Evolutionary conservation across 2,797 vertebrate species (phyloP), one percentile per base, ranked within the genome.

Genomic region (Menidia menidia): DNA sequence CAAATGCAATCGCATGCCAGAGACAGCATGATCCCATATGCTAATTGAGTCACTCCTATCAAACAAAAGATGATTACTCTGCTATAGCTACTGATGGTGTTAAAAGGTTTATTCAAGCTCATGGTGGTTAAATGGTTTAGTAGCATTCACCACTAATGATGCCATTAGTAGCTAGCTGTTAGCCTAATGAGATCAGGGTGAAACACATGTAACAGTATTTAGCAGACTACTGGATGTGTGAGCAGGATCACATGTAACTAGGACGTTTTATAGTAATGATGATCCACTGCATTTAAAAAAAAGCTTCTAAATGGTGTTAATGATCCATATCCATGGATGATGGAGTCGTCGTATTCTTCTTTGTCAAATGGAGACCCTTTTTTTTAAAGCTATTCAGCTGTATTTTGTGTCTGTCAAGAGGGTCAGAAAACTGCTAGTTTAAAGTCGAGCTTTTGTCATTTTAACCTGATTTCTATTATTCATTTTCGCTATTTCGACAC

Each of bases 131-230:
- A 86, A 84, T 77, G 85, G 81, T 79, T 90, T 86, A 87, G 73
- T 15, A 54, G 45, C 77, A 76, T 65, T 82, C 68, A 76, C 69
- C 55, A 8, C 74, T 88, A 86, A 88, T 84, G 70, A 85, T 52
- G 77, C 70, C 64, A 81, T 90, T 88, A 72, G 47, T 75, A 60
- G 71, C 19, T 69, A 80, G 75, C 69, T 47, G 76, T 78, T 76
- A 60, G 73, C 42, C 82, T 91, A 89, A 90, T 83, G 80, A 85
- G 88, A 91, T 92, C 86, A 90, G 72, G 31, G 19, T 63, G 74
- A n/a, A 64, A 56, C 45, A 53, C 69, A 60, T 56, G 77, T 65
- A 50, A 6, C 58, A 4, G 57, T 19, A 13, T 30, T 43, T 45
- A 62, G 42, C 61, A 71, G 73, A 50, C 66, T 39, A 56, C 35